Percentiles rank a stretch among this genome's conserved stretches.
Evolutionary conservation across 1,140 invertebrate genomes (phyloP).

Genomic region (Camponotus floridanus): DNA sequence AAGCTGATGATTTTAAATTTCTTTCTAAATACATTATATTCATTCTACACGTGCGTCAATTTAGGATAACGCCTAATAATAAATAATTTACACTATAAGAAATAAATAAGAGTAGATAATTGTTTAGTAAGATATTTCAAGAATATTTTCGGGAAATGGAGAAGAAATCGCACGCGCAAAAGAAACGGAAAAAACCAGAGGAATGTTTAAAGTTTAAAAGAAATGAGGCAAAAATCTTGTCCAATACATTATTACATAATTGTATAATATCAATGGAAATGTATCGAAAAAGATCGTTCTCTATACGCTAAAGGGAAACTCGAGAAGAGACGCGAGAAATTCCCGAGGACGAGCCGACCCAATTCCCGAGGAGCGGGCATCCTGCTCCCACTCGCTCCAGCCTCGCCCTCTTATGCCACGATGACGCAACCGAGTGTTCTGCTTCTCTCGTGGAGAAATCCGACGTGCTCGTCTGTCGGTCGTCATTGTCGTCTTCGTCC

Average conservation of each 20-base stretch:
- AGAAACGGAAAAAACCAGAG: neutral
- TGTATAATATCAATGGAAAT: neutral
- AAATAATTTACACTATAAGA: neutral
- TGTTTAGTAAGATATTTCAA: neutral
- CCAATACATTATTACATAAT: neutral
- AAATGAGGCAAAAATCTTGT: no score
- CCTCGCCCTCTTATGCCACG: conserved; percentile 44
- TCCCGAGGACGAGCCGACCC: conserved; percentile 67
- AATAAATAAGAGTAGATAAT: neutral
- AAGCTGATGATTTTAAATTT: neutral
- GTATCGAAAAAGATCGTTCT: neutral
- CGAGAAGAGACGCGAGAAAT: conserved; percentile 23
- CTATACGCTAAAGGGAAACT: neutral
- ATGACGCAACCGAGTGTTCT: conserved; percentile 72
- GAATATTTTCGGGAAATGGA: neutral
- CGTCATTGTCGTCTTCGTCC: conserved; percentile 19
- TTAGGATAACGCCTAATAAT: neutral
- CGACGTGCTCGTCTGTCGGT: conserved; percentile 1
- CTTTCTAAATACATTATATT: neutral
- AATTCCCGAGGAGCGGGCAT: conserved; percentile 74
- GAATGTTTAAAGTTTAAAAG: neutral
- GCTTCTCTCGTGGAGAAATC: conserved; percentile 40
- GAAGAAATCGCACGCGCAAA: no score
- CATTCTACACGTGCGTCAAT: neutral
- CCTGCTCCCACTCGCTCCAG: conserved; percentile 21